Evolutionary conservation across 2,888 invertebrate genomes (phyloP), one percentile per base, ranked within the genome.

Genomic region (Atethmia centrago): DNA sequence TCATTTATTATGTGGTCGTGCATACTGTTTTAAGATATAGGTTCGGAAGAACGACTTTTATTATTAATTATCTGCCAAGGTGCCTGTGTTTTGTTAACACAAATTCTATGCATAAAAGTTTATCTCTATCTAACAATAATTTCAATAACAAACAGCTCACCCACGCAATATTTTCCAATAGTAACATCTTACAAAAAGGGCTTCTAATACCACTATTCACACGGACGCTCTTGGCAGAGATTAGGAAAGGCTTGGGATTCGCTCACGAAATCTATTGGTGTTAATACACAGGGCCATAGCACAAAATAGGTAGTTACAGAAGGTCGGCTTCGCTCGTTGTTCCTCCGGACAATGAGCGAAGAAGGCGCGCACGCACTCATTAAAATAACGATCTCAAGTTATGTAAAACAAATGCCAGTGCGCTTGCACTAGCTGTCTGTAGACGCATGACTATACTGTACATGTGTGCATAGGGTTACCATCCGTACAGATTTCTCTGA

Each of bases 251-350:
- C 51, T 69, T 55, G 49, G 71, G 75, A 62, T 69, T 55, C 45
- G 53, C 51, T 53, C 65, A 68, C 67, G 51, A 68, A 81, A 83
- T 74, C 71, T 83, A 79, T 81, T 65, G 65, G 45, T 74, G 19
- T 70, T 79, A 74, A 78, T 71, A 74, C 47, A 49, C 8, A 28
- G 36, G 19, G 47, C 3, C 1, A 1, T 36, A 14, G 0, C 28
- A 25, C 25, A 1, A 21, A 21, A 7, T 9, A 47, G 21, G 7
- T 21, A 40, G n/a, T 7, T 16, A 9, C 59, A 68, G 68, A 61
- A 77, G 53, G 67, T 58, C 21, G 1, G 12, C n/a, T n/a, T n/a
- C n/a, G n/a, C n/a, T n/a, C n/a, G n/a, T n/a, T n/a, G n/a, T n/a
- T n/a, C n/a, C 1, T 49, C 16, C n/a, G 16, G n/a, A n/a, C 28